Evolutionary conservation across 2,888 invertebrate species (phyloP).

Genomic region (Pharmacophagus antenor): DNA sequence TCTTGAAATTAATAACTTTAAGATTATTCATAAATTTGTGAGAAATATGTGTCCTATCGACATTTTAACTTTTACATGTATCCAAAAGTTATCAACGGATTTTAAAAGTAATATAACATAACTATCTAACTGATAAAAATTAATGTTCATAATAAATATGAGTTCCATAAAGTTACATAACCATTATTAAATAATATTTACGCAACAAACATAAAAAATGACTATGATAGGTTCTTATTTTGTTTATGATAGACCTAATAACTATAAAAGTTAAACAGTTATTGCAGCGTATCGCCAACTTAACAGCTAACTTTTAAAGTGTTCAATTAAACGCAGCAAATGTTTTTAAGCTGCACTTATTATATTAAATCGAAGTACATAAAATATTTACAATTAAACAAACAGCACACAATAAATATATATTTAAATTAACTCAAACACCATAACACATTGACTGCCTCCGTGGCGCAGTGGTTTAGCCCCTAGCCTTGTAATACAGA

Average conservation of each 20-base stretch:
- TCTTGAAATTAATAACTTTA: too few species aligned
- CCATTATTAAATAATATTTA: neutral
- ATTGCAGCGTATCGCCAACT: neutral
- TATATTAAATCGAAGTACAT: too few species aligned
- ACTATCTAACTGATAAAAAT: neutral
- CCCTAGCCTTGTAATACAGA: too few species aligned
- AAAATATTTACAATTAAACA: too few species aligned
- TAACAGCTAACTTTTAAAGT: neutral
- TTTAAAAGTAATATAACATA: neutral
- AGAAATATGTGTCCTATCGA: too few species aligned
- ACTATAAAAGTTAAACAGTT: neutral
- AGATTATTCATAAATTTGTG: too few species aligned
- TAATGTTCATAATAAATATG: neutral
- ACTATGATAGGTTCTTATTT: neutral
- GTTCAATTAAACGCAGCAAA: too few species aligned
- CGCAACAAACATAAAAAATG: neutral
- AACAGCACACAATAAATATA: too few species aligned
- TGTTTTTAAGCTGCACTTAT: too few species aligned
- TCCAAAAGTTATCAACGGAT: neutral
- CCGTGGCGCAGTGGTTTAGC: too few species aligned
- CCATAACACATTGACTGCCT: too few species aligned
- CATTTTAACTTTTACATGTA: neutral
- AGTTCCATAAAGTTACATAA: neutral
- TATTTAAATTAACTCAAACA: too few species aligned
- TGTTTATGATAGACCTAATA: neutral